These are phyloP conservation scores for Oryzias javanicus DNA, from an alignment of 2,113 vertebrate genomes.

Conservation along the genomic window DNA sequence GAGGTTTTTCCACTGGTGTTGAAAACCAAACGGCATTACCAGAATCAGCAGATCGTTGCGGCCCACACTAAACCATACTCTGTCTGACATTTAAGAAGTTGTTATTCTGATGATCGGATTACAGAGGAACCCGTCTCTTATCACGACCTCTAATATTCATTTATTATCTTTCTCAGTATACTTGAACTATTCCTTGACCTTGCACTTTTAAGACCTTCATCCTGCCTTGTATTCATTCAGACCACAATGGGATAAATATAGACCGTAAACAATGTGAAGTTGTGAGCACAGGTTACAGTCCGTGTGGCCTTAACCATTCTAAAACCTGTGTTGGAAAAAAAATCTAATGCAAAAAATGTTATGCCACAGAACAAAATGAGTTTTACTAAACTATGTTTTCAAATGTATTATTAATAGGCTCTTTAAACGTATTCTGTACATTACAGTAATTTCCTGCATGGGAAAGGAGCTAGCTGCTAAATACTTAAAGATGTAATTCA, in stretches of 20 bases:
- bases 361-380: slow-evolving; percentile 20
- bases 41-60: not conserved
- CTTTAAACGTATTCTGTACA: too few species aligned
- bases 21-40: not conserved
- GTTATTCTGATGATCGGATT: not conserved
- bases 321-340: slow-evolving; percentile 4
- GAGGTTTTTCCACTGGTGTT: not conserved
- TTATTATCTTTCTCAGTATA: not conserved
- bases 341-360: not conserved
- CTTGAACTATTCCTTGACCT: not conserved
- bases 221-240: not conserved
- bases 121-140: not conserved
- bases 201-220: not conserved
- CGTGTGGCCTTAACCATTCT: slow-evolving; percentile 1
- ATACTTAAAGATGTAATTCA: too few species aligned
- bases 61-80: not conserved
- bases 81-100: not conserved
- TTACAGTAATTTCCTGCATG: too few species aligned
- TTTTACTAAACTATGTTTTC: not conserved
- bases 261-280: not conserved
- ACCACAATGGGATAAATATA: not conserved
- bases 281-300: not conserved
- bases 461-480: too few species aligned
- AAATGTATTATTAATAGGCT: not conserved
- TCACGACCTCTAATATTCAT: slow-evolving; percentile 5